Conservation (phyloP, 1,140 invertebrate genomes). For the Penaeus chinensis region DNA sequence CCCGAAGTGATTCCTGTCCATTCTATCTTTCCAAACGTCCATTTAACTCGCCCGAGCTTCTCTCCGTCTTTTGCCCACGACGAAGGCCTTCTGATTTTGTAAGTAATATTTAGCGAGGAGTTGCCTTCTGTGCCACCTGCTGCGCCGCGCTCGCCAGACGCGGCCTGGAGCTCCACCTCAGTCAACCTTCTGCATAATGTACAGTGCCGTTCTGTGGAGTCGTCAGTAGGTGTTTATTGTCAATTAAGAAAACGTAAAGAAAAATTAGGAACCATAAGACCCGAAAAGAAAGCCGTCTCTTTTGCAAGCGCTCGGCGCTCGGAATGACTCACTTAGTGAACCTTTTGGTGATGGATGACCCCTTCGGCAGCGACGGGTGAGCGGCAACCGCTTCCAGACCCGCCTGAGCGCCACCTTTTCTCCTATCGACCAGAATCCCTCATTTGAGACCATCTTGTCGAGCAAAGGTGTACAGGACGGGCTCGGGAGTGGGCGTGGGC, state of each 20-base stretch:
- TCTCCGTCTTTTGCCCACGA: constrained; percentile 40
- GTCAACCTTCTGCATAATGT: no score
- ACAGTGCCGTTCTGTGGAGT: no score
- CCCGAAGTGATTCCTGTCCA: constrained; percentile 45
- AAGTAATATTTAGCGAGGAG: background rate
- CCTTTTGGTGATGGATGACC: background rate
- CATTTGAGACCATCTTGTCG: background rate
- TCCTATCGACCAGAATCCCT: constrained; percentile 1
- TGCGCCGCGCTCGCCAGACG: no score
- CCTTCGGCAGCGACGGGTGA: background rate
- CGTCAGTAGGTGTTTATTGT: no score
- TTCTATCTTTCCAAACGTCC: constrained; percentile 33
- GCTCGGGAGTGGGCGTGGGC: background rate
- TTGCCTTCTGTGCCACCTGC: background rate
- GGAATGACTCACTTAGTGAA: background rate
- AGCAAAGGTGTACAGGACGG: background rate
- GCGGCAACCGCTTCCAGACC: constrained; percentile 9
- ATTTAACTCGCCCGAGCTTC: constrained; percentile 47
- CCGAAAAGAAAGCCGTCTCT: no score
- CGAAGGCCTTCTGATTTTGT: constrained; percentile 32
- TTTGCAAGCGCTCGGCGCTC: background rate
- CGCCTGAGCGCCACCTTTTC: background rate
- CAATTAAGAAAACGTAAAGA: no score
- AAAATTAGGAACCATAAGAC: no score
- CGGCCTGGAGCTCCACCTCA: no score